A percentile compares a stretch with the other conserved stretches of the same genome.
phyloP scores from a whole-genome alignment of 37 sponge, comb jelly and placozoan species.

The Aplysina aerophoba region DNA sequence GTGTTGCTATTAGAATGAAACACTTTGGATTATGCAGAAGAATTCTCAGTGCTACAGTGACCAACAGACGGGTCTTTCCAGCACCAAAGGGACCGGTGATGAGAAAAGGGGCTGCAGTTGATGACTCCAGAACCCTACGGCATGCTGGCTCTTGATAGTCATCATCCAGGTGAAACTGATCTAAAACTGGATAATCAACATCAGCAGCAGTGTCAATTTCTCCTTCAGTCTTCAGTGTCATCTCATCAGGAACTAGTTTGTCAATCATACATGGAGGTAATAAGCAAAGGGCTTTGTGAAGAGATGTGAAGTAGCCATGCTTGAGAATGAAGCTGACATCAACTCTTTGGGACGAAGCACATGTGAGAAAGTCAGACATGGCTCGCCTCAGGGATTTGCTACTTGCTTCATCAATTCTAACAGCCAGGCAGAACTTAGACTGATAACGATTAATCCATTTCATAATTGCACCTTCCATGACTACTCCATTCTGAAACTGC shows the following conservation, averaged over 20 bases:
- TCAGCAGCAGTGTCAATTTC: not conserved
- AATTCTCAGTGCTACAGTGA: constrained; percentile 7
- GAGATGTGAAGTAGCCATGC: constrained; percentile 32
- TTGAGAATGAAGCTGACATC: constrained; percentile 27
- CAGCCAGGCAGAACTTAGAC: no score
- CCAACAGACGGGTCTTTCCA: constrained; percentile 38
- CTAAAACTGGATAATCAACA: not conserved
- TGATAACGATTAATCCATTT: no score
- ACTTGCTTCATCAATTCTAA: no score
- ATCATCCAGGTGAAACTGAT: not conserved
- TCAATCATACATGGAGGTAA: not conserved
- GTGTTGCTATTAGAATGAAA: constrained; percentile 23
- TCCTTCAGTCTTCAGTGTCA: not conserved
- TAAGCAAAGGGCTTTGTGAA: constrained; percentile 28
- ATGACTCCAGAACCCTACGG: not conserved
- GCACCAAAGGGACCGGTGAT: constrained; percentile 45
- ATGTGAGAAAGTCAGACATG: no score
- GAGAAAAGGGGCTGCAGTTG: not conserved
- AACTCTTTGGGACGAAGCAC: not conserved
- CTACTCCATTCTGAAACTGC: no score
- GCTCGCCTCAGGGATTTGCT: no score
- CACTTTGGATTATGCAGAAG: not conserved
- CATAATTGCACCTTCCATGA: no score
- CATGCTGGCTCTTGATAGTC: constrained; percentile 19
- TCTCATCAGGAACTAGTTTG: not conserved